These are phyloP conservation scores for Cephalopterus ornatus DNA, from an alignment of 2,113 vertebrate species.

Conservation along the genomic window DNA sequence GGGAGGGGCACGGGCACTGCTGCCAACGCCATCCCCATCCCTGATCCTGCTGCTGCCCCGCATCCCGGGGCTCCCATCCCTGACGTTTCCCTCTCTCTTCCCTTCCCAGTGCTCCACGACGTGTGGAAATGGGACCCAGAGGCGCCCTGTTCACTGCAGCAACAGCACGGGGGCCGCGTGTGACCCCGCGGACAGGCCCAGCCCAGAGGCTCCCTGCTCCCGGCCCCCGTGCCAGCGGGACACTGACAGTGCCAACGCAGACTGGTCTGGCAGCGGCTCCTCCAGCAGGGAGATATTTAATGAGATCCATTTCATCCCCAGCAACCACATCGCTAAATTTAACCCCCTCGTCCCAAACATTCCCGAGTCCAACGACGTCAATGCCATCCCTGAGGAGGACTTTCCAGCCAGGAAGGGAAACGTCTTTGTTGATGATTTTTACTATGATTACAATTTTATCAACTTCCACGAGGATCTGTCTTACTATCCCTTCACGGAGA, in stretches of 20 bases:
- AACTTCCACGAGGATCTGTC: slow-evolving; percentile 93
- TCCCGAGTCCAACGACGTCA: slow-evolving; percentile 52
- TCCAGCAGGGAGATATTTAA: slow-evolving; percentile 84
- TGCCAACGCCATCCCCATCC: background rate
- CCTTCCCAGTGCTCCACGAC: slow-evolving; percentile 83
- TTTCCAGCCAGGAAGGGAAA: slow-evolving; percentile 74
- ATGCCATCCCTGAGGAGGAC: slow-evolving; percentile 71
- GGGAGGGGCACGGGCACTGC: fast-evolving
- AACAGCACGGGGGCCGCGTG: slow-evolving; percentile 73
- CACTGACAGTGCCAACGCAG: slow-evolving; percentile 32
- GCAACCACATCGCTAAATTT: slow-evolving; percentile 4
- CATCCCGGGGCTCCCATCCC: fast-evolving
- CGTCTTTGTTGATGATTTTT: slow-evolving; percentile 90
- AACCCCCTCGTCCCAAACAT: background rate
- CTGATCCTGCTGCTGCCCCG: background rate
- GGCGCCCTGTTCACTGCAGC: slow-evolving; percentile 79
- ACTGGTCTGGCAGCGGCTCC: slow-evolving; percentile 90
- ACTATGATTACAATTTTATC: slow-evolving; percentile 98
- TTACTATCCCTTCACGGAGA: slow-evolving; percentile 67
- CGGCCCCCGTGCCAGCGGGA: slow-evolving; percentile 57
- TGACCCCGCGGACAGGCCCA: slow-evolving; percentile 73
- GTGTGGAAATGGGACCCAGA: slow-evolving; percentile 79
- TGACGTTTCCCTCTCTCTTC: background rate
- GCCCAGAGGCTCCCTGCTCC: slow-evolving; percentile 48
- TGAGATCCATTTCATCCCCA: slow-evolving; percentile 78